These are phyloP conservation scores for Danio rerio DNA, from an alignment of 2,113 vertebrate genomes.

Conservation along the genomic window GRCz12tu NC_133192.1:49087001-49087500, in stretches of 20 bases:
- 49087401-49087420: too few relatives aligned
- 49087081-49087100: conserved; percentile 24
- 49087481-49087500: too few relatives aligned
- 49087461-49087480: too few relatives aligned
- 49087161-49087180: conserved; percentile 35
- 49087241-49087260: background rate
- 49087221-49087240: conserved; percentile 54
- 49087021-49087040: conserved; percentile 5
- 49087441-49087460: too few relatives aligned
- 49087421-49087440: too few relatives aligned
- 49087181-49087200: conserved; percentile 49
- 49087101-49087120: conserved; percentile 34
- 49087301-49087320: background rate
- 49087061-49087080: conserved; percentile 14
- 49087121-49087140: conserved; percentile 55
- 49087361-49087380: too few relatives aligned
- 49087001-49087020: conserved; percentile 35
- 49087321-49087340: background rate
- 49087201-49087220: conserved; percentile 51
- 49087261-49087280: conserved; percentile 1
- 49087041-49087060: conserved; percentile 19
- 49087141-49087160: conserved; percentile 53
- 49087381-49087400: too few relatives aligned
- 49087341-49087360: too few relatives aligned
- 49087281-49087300: background rate